Conservation (phyloP, 2,797 vertebrate species). For the Manis javanica region DNA sequence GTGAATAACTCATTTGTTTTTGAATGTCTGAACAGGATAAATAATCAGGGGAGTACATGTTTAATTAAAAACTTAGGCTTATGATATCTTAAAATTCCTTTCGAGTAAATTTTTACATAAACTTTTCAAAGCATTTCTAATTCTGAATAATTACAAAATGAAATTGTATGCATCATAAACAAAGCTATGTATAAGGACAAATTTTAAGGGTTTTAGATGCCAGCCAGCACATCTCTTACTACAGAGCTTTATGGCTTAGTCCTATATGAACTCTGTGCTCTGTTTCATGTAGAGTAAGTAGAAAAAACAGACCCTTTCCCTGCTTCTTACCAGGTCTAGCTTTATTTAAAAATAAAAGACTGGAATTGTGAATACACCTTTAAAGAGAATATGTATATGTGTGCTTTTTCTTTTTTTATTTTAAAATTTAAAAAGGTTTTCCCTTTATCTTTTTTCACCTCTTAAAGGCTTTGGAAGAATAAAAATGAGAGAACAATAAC, state of each 20-base stretch:
- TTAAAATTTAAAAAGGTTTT: neutral
- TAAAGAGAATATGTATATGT: neutral
- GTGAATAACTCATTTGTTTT: neutral
- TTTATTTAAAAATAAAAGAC: neutral
- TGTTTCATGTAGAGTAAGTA: neutral
- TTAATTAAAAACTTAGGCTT: slow-evolving; percentile 13
- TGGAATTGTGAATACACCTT: neutral
- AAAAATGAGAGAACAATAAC: neutral
- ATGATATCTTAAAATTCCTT: slow-evolving; percentile 28
- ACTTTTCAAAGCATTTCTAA: slow-evolving; percentile 19
- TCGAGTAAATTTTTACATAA: slow-evolving; percentile 2
- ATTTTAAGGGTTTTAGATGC: neutral
- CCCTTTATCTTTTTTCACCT: neutral
- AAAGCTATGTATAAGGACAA: neutral
- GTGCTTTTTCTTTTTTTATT: neutral
- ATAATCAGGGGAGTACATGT: neutral
- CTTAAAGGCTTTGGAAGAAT: neutral
- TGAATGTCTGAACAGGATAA: neutral
- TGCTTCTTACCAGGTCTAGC: neutral
- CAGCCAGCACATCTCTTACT: neutral
- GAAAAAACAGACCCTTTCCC: neutral
- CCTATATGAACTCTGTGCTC: neutral
- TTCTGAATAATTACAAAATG: slow-evolving; percentile 27
- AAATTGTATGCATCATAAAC: neutral
- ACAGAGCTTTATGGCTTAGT: neutral